phyloP scores from a whole-genome alignment of 2,888 invertebrate genomes.

The Spodoptera exigua region DNA sequence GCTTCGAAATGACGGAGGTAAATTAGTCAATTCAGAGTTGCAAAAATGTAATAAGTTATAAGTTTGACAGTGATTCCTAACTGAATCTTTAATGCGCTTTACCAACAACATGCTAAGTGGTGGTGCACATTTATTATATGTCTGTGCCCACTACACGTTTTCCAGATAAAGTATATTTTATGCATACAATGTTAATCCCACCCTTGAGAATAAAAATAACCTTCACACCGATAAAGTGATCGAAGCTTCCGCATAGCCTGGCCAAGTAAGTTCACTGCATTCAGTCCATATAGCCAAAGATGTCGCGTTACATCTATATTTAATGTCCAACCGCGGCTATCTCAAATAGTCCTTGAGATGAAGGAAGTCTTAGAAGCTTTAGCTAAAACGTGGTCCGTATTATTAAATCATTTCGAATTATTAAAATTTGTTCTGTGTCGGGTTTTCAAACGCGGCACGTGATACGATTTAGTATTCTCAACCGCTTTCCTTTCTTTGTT shows the following conservation, averaged over 20 bases:
- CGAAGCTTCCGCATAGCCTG: slow-evolving; percentile 70
- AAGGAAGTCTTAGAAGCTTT: slow-evolving; percentile 65
- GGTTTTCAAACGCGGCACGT: slow-evolving; percentile 64
- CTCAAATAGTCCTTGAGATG: slow-evolving; percentile 60
- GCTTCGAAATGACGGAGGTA: too few relatives aligned
- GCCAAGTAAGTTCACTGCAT: slow-evolving; percentile 54
- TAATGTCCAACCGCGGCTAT: slow-evolving; percentile 52
- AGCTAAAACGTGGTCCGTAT: slow-evolving; percentile 60
- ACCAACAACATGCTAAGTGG: slow-evolving; percentile 11
- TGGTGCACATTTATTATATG: slow-evolving; percentile 22
- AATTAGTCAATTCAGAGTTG: slow-evolving; percentile 13
- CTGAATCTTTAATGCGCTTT: slow-evolving; percentile 2
- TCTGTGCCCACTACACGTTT: slow-evolving; percentile 33
- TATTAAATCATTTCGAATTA: slow-evolving; percentile 16
- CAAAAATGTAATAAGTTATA: slow-evolving; percentile 15
- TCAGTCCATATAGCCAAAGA: slow-evolving; percentile 63
- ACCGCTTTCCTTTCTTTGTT: slow-evolving; percentile 81
- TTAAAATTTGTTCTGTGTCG: slow-evolving; percentile 33
- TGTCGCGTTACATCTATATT: slow-evolving; percentile 60
- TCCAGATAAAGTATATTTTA: slow-evolving; percentile 61
- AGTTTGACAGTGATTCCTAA: slow-evolving; percentile 17
- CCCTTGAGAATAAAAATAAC: slow-evolving; percentile 74
- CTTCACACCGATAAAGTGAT: slow-evolving; percentile 71
- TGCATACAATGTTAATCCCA: slow-evolving; percentile 73
- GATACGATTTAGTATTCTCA: slow-evolving; percentile 71